Conservation (phyloP, 2,888 invertebrate genomes). For the Meteorus colon region DNA sequence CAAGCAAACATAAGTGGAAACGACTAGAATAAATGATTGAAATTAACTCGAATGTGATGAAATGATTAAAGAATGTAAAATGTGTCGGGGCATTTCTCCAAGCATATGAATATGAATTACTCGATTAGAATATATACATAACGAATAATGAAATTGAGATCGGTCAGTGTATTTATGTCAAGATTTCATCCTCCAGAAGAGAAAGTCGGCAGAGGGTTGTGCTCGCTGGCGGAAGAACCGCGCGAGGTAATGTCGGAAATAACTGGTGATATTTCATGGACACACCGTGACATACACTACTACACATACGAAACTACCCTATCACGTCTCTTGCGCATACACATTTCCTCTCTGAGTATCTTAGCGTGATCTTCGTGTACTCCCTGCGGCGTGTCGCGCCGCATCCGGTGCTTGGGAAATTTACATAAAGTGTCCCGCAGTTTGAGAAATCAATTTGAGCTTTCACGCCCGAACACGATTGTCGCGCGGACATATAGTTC, state of each 20-base stretch:
- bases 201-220: not conserved
- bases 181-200: not conserved
- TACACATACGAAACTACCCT: not conserved
- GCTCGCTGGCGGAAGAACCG: not conserved
- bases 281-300: constrained; percentile 16
- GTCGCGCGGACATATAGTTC: constrained; percentile 13
- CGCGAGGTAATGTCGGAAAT: constrained; percentile 43
- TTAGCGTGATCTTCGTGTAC: constrained; percentile 28
- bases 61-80: no score
- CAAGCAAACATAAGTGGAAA: no score
- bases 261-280: constrained; percentile 48
- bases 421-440: constrained; percentile 60
- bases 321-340: not conserved
- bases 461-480: constrained; percentile 47
- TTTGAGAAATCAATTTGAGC: constrained; percentile 62
- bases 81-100: no score
- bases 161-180: no score
- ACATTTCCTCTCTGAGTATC: not conserved
- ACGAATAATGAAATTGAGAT: no score
- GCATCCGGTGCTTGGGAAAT: constrained; percentile 46
- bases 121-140: no score
- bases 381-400: constrained; percentile 20
- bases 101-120: no score
- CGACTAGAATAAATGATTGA: no score
- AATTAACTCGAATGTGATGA: no score